phyloP scores from a whole-genome alignment of 2,888 invertebrate species.

The Argyresthia albistria region DNA sequence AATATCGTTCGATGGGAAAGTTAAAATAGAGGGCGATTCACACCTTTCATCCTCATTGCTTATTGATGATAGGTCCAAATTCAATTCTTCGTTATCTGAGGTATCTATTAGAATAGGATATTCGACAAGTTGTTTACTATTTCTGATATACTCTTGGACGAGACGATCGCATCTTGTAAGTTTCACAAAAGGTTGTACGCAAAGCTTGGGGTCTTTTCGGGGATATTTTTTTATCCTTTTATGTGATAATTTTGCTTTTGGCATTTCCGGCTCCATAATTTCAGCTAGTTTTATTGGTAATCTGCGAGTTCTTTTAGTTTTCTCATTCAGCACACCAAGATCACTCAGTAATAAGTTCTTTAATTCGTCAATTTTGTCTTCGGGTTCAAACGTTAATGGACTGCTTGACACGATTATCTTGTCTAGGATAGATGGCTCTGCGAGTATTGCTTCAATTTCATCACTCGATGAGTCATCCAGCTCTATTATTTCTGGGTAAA shows the following conservation, averaged over 20 bases:
- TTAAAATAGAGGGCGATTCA: conserved; percentile 26
- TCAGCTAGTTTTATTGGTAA: background rate
- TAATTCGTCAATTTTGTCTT: conserved; percentile 22
- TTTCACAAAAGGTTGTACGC: conserved; percentile 5
- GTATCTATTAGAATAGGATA: background rate
- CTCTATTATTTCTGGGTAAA: conserved; percentile 24
- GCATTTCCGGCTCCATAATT: background rate
- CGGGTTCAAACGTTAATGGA: background rate
- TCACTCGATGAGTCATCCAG: conserved; percentile 43
- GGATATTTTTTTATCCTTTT: too few species aligned
- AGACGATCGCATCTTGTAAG: conserved; percentile 33
- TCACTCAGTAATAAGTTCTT: conserved; percentile 29
- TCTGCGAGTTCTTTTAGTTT: background rate
- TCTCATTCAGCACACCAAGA: conserved; percentile 18
- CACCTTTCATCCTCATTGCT: conserved; percentile 10
- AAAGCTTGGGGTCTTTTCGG: background rate
- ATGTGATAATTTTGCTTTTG: background rate
- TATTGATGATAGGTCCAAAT: background rate
- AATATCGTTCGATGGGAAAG: conserved; percentile 7
- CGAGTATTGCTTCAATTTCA: conserved; percentile 1
- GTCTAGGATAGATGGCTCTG: too few species aligned
- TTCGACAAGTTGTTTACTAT: conserved; percentile 25
- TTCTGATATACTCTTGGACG: conserved; percentile 22
- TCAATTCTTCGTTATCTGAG: background rate
- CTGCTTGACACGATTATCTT: too few species aligned